phyloP scores from a whole-genome alignment of 1,140 invertebrate species.

The Hirudo medicinalis region DNA sequence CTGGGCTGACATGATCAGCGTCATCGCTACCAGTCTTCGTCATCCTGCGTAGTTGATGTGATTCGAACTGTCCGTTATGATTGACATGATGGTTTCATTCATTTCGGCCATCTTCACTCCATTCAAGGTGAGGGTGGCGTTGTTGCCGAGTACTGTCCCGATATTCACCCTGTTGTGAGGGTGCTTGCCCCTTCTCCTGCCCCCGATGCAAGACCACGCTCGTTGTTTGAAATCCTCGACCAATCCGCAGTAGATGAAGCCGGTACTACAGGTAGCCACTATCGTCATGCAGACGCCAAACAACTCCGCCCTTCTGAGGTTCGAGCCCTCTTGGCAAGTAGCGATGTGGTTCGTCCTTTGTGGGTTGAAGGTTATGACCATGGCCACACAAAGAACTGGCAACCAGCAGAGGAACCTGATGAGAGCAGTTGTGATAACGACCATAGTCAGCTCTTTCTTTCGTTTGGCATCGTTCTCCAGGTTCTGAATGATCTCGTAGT shows the following conservation, averaged over 20 bases:
- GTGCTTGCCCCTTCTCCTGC: neutral
- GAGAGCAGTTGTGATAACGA: constrained; percentile 15
- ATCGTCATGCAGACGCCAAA: constrained; percentile 16
- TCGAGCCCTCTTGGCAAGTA: neutral
- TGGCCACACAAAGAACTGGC: constrained; percentile 17
- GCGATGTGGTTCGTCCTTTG: neutral
- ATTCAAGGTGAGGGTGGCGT: neutral
- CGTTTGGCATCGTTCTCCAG: constrained; percentile 1
- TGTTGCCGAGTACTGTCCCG: neutral
- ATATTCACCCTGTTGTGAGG: neutral
- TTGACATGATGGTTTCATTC: constrained; percentile 23
- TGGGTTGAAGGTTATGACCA: constrained; percentile 14
- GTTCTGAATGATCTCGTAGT: constrained; percentile 14
- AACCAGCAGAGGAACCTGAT: constrained; percentile 19
- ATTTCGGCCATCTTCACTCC: constrained; percentile 16
- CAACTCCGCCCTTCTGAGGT: constrained; percentile 18
- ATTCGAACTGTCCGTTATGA: constrained; percentile 23
- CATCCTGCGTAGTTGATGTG: constrained; percentile 20
- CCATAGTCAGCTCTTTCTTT: constrained; percentile 20
- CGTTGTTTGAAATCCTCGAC: constrained; percentile 8
- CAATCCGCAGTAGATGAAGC: constrained; percentile 16
- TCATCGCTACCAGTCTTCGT: neutral
- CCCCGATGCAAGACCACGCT: neutral
- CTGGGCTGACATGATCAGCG: neutral
- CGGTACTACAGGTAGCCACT: constrained; percentile 7